These are phyloP conservation scores for Parasteatoda tepidariorum DNA, from an alignment of 1,140 invertebrate genomes.

Conservation along the genomic window DNA sequence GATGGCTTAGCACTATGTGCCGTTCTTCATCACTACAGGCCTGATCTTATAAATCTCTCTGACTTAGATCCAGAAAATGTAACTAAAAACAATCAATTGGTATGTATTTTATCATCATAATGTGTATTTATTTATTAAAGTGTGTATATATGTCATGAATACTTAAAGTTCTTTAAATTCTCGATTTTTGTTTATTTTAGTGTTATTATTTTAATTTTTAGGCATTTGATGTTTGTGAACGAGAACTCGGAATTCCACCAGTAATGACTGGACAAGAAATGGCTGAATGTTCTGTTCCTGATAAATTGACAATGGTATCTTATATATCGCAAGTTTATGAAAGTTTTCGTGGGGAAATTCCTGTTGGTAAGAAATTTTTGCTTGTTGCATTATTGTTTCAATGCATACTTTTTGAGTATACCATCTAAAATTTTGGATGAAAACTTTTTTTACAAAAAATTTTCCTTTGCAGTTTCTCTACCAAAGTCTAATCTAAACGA, in stretches of 20 bases:
- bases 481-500: slow-evolving; percentile 12
- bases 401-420: background rate
- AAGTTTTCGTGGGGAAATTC: slow-evolving; percentile 83
- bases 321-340: slow-evolving; percentile 91
- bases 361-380: slow-evolving; percentile 66
- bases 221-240: slow-evolving; percentile 84
- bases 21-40: slow-evolving; percentile 86
- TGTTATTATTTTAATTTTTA: slow-evolving; percentile 14
- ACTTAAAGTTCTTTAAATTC: background rate
- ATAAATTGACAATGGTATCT: slow-evolving; percentile 81
- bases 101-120: slow-evolving; percentile 56
- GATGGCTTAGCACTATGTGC: slow-evolving; percentile 83
- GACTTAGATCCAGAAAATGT: slow-evolving; percentile 76
- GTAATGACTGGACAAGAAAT: slow-evolving; percentile 87
- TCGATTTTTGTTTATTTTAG: background rate
- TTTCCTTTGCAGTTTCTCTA: slow-evolving; percentile 26
- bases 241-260: slow-evolving; percentile 81
- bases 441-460: background rate
- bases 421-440: background rate
- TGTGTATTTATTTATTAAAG: background rate
- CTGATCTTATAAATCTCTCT: slow-evolving; percentile 84
- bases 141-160: background rate
- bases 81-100: slow-evolving; percentile 79
- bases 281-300: slow-evolving; percentile 77
- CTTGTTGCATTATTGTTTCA: background rate